A percentile compares a stretch with the other conserved stretches of the same genome.
Conservation (phyloP, 1,140 invertebrate species). For the Atta cephalotes region DNA sequence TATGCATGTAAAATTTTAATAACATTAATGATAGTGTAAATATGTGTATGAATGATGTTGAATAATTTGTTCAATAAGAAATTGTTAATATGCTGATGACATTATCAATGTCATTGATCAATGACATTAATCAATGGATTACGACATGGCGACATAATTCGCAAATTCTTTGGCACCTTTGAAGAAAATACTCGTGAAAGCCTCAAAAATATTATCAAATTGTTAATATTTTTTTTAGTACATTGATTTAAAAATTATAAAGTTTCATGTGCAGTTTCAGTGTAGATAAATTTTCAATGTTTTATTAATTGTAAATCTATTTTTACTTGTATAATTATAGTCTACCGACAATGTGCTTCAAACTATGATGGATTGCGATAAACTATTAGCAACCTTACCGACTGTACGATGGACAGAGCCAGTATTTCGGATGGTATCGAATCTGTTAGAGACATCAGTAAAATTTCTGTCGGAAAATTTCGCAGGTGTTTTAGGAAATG, state of each 20-base stretch:
- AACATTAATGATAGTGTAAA: background rate
- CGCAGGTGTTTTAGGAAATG: constrained; percentile 88
- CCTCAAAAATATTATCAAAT: too few relatives aligned
- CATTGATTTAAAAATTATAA: background rate
- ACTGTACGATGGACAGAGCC: constrained; percentile 91
- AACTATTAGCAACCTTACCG: constrained; percentile 89
- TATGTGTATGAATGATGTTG: background rate
- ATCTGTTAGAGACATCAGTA: constrained; percentile 89
- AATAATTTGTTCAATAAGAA: constrained; percentile 4
- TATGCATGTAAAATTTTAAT: constrained; percentile 59
- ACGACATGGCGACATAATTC: too few relatives aligned
- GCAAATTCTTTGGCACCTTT: too few relatives aligned
- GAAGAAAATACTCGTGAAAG: too few relatives aligned
- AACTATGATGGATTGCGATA: constrained; percentile 90
- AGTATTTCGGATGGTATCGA: constrained; percentile 89
- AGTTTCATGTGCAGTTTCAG: background rate
- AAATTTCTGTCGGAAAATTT: constrained; percentile 90
- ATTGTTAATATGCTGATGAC: background rate
- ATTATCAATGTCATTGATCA: too few relatives aligned
- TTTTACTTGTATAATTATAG: constrained; percentile 79
- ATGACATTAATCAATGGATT: too few relatives aligned
- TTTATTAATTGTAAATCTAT: constrained; percentile 57
- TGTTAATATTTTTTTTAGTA: background rate
- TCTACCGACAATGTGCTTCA: constrained; percentile 89
- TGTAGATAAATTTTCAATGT: background rate